These are phyloP conservation scores for Melanogrammus aeglefinus DNA, from an alignment of 2,797 vertebrate genomes.

Conservation along the genomic window DNA sequence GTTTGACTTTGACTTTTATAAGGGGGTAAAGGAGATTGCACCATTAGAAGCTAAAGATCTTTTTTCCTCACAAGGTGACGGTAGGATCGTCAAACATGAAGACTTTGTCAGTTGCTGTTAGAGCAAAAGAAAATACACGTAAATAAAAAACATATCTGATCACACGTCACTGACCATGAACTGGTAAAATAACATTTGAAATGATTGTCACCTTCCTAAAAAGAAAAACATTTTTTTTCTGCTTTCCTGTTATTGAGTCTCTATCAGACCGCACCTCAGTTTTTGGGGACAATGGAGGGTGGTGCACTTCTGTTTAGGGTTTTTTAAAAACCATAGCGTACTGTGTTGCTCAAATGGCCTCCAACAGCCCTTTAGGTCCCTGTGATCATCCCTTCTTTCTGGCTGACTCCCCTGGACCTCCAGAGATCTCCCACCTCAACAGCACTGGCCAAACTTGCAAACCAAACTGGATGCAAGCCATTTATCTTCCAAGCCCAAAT, in stretches of 20 bases:
- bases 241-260: background rate
- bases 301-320: background rate
- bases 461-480: background rate
- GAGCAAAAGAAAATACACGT: slow-evolving; percentile 50
- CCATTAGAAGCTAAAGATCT: slow-evolving; percentile 13
- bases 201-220: slow-evolving; percentile 65
- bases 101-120: slow-evolving; percentile 32
- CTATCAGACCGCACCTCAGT: background rate
- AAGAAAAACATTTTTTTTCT: background rate
- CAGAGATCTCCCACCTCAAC: background rate
- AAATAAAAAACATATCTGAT: slow-evolving; percentile 46
- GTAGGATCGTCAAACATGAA: slow-evolving; percentile 26
- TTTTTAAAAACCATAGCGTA: background rate
- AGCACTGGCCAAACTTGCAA: background rate
- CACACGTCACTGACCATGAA: slow-evolving; percentile 51
- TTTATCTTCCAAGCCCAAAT: background rate
- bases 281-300: background rate
- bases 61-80: slow-evolving; percentile 35
- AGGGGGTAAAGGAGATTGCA: slow-evolving; percentile 18
- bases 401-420: background rate
- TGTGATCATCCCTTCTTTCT: background rate
- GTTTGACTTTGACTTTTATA: slow-evolving; percentile 31
- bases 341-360: background rate
- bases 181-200: slow-evolving; percentile 62
- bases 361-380: background rate